Evolutionary conservation across 2,888 invertebrate species (phyloP), one percentile per base, ranked within the genome.

Genomic region (Tineola bisselliella): DNA sequence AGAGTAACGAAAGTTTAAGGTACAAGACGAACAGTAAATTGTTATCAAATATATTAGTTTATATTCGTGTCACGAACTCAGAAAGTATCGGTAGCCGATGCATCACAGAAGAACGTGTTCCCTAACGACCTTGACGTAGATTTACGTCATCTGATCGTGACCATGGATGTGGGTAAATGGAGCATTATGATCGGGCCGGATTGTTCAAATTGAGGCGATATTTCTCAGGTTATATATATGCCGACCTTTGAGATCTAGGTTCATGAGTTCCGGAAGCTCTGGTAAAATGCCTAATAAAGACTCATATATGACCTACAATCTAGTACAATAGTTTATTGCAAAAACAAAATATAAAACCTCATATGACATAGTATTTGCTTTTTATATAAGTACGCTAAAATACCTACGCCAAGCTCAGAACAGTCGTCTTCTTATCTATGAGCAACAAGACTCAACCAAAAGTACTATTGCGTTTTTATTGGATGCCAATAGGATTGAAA

Each of bases 91-190:
- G 58, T 12, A 15, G 3, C 10, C 33, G 33, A 58, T 58, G 58
- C 58, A 58, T 58, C 33, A 58, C 58, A 33, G 19, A 31, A 13
- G 33, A 69, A 70, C 69, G 67, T 67, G 70, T 65, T 69, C 72
- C 71, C 71, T 72, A 64, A 58, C 70, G 76, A 76, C 75, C 76
- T 77, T 79, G 76, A 70, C 72, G 66, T 70, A 69, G 74, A 77
- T 77, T 77, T 77, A 79, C 74, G 75, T 69, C 69, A 70, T 33
- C 58, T 33, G 44, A 59, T 59, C 43, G 58, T 31, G 59, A 59
- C 33, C 38, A 33, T 12, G 59, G 59, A 38, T 38, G 19, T 59
- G 44, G 59, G 59, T 59, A 58, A 58, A 58, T 58, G 58, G 58
- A 33, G 33, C 58, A 58, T 58, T 58, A 33, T 58, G 19, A 19